Base-by-base conservation (phyloP, 2,888 invertebrate species). In the Oasisia sp. region DNA sequence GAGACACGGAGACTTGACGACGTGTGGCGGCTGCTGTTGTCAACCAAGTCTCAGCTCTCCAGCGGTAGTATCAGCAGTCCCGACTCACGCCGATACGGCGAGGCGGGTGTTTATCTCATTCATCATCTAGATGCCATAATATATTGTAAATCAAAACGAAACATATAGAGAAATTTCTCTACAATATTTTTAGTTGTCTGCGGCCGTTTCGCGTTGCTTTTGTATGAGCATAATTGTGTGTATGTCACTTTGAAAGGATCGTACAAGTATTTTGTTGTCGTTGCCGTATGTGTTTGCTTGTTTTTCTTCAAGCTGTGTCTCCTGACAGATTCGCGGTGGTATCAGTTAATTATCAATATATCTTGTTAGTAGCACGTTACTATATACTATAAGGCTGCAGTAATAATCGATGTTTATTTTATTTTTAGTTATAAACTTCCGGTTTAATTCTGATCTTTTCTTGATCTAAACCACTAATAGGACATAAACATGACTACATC, bases 121-220 rank as follows among this genome's bases (percentile, higher is more conserved):
- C 74, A 74, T 74, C 74, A 74, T 1, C 0, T 7, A 27, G 19
- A 5, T 74, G 74, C 74, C 19, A n/a, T 74, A 74, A 74, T 74
- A 74, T 74, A 19, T 74, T 74, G 74, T 74, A 74, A 74, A 74
- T 74, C 74, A 74, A 74, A 74, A n/a, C 74, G n/a, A 74, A 27
- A 74, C 50, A 50, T 50, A 50, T 50, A 50, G 12, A n/a, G n/a
- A 74, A 74, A 19, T 7, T 4, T 14, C 74, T 27, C 14, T 27
- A 74, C 74, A 74, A 27, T 27, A 74, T 19, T 58, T 19, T 5
- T 45, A 9, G 45, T 45, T 45, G 50, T 50, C 50, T 74, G 74
- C 38, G 38, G 38, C 38, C 38, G 38, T 38, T 38, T 38, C 38
- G 38, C 38, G 1, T 74, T 19, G 74, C 27, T n/a, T n/a, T 27